Base-by-base conservation (phyloP, 2,797 vertebrate species). In the Silurus lanzhouensis region DNA sequence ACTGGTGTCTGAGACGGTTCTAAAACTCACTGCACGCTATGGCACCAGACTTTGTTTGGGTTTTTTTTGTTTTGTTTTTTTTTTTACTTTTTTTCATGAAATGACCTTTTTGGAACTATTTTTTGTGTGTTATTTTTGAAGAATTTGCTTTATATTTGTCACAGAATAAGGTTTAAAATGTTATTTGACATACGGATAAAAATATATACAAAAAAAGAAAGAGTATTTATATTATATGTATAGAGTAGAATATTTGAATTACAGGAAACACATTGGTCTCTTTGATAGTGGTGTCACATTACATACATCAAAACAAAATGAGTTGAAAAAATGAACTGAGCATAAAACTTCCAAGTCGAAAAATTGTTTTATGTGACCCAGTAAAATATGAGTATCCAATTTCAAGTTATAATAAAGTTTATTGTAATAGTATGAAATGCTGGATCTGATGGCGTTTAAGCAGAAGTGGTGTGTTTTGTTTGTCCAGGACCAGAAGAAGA, bases 401-500 rank as follows among this genome's bases (percentile, higher is more conserved):
- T 71, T 52, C 25, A 31, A 82, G 48, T 57, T 63, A 38, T 8
- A 13, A 31, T 63, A 44, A 46, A 79, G 76, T 79, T 63, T 63
- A 46, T 61, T 77, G 2, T 31, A 31, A 22, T 46, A 63, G 12
- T 46, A 61, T 63, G 13, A 13, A 6, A 44, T 66, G 58, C 9
- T 27, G 1, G 3, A n/a, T 22, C n/a, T 19, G 22, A 86, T 46
- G 22, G 31, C 19, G n/a, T 86, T 31, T 63, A 77, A 77, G 57
- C 67, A 20, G 10, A 79, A 48, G 61, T 87, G 83, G 60, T 81
- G 25, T 80, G 19, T 87, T 77, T 88, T 81, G 81, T 38, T 86
- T 86, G 17, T 80, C 44, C 82, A 93, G 87, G 81, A 86, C 87
- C 63, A 87, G 86, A 67, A 1, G 9, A 88, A 44, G 84, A 91